Evolutionary conservation across 2,888 invertebrate genomes (phyloP).

Genomic region (Protonemura montana): DNA sequence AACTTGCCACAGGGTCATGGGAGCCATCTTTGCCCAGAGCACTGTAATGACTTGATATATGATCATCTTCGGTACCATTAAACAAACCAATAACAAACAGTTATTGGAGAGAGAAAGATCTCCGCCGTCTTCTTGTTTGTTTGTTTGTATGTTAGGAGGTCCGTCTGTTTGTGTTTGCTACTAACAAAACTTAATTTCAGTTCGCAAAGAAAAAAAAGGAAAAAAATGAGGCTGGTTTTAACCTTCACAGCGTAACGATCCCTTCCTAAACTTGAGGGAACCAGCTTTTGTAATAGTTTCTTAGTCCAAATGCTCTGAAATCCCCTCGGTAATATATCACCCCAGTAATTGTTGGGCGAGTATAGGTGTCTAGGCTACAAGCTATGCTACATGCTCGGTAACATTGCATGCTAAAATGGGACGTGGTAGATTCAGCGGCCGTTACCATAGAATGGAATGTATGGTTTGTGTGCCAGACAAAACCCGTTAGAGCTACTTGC

Average conservation of each 20-base stretch:
- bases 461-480: background rate
- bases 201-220: background rate
- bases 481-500: background rate
- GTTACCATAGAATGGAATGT: background rate
- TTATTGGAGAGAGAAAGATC: background rate
- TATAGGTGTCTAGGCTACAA: background rate
- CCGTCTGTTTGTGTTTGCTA: constrained; percentile 3
- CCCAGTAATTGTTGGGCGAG: background rate
- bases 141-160: background rate
- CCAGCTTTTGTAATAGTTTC: constrained; percentile 7
- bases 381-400: background rate
- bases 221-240: background rate
- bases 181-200: background rate
- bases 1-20: background rate
- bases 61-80: background rate
- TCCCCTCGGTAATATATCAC: background rate
- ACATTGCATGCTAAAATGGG: background rate
- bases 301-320: background rate
- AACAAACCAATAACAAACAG: background rate
- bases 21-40: background rate
- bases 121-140: background rate
- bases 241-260: too few relatives aligned
- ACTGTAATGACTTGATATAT: constrained; percentile 7
- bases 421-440: background rate
- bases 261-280: background rate